Percentiles rank a stretch among this genome's conserved stretches.
These are phyloP conservation scores for Onthophagus taurus DNA, from an alignment of 1,140 invertebrate genomes.

Conservation along the genomic window DNA sequence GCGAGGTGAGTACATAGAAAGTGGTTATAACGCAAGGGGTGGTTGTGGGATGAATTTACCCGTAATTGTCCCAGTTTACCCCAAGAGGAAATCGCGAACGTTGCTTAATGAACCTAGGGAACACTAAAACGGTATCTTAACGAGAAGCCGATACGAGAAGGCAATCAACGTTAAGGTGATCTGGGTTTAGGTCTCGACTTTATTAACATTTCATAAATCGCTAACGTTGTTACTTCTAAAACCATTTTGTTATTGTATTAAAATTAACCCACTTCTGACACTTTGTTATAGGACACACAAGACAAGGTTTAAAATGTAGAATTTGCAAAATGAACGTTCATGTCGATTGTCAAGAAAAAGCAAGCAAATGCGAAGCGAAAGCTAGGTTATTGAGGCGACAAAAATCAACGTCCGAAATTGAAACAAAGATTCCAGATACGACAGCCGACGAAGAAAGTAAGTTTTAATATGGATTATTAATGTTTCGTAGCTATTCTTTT, in stretches of 20 bases:
- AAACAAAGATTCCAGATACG: conserved; percentile 49
- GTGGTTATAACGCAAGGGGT: conserved; percentile 1
- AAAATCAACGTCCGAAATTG: conserved; percentile 73
- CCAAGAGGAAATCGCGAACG: too few species aligned
- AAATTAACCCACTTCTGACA: not conserved
- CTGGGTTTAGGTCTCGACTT: too few species aligned
- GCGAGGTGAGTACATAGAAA: conserved; percentile 51
- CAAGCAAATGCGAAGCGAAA: conserved; percentile 71
- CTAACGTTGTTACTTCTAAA: too few species aligned
- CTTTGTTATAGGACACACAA: conserved; percentile 63
- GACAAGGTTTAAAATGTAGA: conserved; percentile 83
- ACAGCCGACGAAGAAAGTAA: conserved; percentile 64
- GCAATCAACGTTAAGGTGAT: too few species aligned
- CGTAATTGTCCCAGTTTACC: too few species aligned
- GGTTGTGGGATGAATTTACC: too few species aligned
- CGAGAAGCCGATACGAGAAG: too few species aligned
- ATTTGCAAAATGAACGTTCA: conserved; percentile 88
- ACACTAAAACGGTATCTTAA: too few species aligned
- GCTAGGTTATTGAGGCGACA: conserved; percentile 73
- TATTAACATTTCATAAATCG: too few species aligned
- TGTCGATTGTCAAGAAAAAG: conserved; percentile 75
- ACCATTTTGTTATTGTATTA: too few species aligned
- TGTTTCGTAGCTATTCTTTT: not conserved
- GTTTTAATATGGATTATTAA: too few species aligned
- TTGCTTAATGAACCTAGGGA: too few species aligned